Base-by-base conservation (phyloP, 2,888 invertebrate species). In the Macrophya annulata region DNA sequence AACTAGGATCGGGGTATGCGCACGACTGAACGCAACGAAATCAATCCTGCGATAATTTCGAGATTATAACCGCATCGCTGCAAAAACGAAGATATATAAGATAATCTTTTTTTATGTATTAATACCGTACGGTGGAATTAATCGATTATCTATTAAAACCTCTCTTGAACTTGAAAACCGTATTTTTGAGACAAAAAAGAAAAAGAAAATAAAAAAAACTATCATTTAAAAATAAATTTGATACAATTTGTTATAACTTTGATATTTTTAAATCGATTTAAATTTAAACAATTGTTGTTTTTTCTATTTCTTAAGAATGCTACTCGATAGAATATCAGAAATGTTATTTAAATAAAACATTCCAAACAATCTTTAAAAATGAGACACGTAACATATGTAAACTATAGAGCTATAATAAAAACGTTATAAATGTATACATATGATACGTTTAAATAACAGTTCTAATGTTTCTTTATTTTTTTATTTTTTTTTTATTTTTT, bases 31-130 rank as follows among this genome's bases (percentile, higher is more conserved):
- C 68, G 37, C 17, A 37, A 37, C 6, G 68, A 37, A 68, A 68
- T 68, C 68, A 68, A 68, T 68, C 68, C 37, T 6, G 37, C 37
- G 68, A 68, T 68, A 68, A 68, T 68, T 68, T 68, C 17, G 6
- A 68, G 68, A 68, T 68, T 37, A 31, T 31, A 68, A 68, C 37
- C 68, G 68, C 37, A 17, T 37, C 37, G 37, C 68, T 37, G 68
- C 31, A 31, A 3, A 68, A 68, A 68, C 37, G 15, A 15, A 68
- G 37, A n/a, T 15, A 37, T 15, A 37, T 4, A 25, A 37, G 37
- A 68, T 68, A 68, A 10, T 25, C 25, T 62, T 37, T 68, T 37
- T 17, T 37, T 17, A 68, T 12, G 37, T 15, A 37, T 68, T 4
- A 25, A 37, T 37, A 68, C 68, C 17, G 12, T 17, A 2, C 37